These are phyloP conservation scores for Drosophila chauvacae DNA, from an alignment of 1,140 invertebrate species.

Conservation along the genomic window DNA sequence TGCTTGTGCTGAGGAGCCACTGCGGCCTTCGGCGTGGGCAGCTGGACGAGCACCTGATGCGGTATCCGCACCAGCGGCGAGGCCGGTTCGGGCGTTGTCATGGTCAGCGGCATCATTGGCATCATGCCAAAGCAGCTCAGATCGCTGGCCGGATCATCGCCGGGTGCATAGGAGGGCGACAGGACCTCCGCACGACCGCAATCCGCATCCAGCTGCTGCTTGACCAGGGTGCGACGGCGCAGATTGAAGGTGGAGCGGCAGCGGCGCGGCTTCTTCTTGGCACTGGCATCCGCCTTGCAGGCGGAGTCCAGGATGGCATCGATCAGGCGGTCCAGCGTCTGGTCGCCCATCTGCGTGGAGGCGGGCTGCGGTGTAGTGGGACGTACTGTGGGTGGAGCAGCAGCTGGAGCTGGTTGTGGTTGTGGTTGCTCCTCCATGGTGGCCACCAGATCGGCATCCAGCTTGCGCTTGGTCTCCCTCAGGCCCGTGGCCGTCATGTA, in stretches of 20 bases:
- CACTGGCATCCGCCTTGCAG: slow-evolving; percentile 67
- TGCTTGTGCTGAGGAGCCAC: not conserved
- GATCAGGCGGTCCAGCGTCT: slow-evolving; percentile 79
- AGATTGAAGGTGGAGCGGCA: slow-evolving; percentile 75
- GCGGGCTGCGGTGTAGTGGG: slow-evolving; percentile 56
- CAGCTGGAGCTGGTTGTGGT: not conserved
- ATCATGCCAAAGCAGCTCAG: slow-evolving; percentile 70
- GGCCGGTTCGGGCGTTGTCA: slow-evolving; percentile 51
- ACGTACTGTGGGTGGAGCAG: not conserved
- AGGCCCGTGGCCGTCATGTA: slow-evolving; percentile 53
- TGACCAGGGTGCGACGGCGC: slow-evolving; percentile 72
- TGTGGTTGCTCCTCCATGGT: slow-evolving; percentile 38
- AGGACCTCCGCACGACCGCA: slow-evolving; percentile 40
- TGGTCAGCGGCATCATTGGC: slow-evolving; percentile 24
- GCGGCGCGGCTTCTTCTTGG: slow-evolving; percentile 68
- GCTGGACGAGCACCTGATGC: slow-evolving; percentile 38
- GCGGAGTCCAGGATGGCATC: slow-evolving; percentile 83
- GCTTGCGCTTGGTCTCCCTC: slow-evolving; percentile 51
- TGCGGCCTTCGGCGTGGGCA: slow-evolving; percentile 39
- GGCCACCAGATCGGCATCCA: slow-evolving; percentile 69
- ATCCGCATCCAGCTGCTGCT: slow-evolving; percentile 65
- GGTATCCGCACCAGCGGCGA: slow-evolving; percentile 43
- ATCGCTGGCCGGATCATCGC: slow-evolving; percentile 81
- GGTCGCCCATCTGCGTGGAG: slow-evolving; percentile 75
- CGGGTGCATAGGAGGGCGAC: slow-evolving; percentile 80